Conservation (phyloP, 1,140 invertebrate genomes). For the Cepaea nemoralis region DNA sequence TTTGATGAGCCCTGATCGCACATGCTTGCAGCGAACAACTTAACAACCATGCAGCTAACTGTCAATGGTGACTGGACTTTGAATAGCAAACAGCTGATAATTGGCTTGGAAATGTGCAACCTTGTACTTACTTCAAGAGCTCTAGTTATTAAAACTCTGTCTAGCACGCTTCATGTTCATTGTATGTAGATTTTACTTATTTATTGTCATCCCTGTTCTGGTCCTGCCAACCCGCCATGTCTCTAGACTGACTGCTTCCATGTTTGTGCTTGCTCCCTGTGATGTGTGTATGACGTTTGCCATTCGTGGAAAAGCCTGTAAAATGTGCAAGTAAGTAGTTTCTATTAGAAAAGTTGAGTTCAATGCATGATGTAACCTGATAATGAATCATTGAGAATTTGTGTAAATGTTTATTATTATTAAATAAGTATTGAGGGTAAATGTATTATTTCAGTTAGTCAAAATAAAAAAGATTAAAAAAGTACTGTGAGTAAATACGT, state of each 20-base stretch:
- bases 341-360: not conserved
- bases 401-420: too few species aligned
- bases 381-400: not conserved
- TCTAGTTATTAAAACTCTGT: not conserved
- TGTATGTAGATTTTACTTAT: not conserved
- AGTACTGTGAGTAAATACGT: too few species aligned
- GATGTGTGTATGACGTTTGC: slow-evolving; percentile 62
- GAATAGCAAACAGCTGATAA: not conserved
- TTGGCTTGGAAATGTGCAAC: not conserved
- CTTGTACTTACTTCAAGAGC: not conserved
- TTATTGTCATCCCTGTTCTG: not conserved
- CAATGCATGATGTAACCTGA: not conserved
- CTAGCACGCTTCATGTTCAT: slow-evolving; percentile 29
- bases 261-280: slow-evolving; percentile 62
- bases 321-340: slow-evolving; percentile 65
- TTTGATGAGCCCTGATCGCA: slow-evolving; percentile 1
- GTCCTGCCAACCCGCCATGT: not conserved
- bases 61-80: not conserved
- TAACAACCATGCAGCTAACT: not conserved
- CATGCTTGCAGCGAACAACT: not conserved
- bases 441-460: too few species aligned
- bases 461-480: too few species aligned
- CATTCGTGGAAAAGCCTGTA: slow-evolving; percentile 65
- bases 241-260: slow-evolving; percentile 62
- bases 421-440: too few species aligned